Evolutionary conservation across 1,140 invertebrate species (phyloP).

Genomic region (Teleopsis dalmanni): DNA sequence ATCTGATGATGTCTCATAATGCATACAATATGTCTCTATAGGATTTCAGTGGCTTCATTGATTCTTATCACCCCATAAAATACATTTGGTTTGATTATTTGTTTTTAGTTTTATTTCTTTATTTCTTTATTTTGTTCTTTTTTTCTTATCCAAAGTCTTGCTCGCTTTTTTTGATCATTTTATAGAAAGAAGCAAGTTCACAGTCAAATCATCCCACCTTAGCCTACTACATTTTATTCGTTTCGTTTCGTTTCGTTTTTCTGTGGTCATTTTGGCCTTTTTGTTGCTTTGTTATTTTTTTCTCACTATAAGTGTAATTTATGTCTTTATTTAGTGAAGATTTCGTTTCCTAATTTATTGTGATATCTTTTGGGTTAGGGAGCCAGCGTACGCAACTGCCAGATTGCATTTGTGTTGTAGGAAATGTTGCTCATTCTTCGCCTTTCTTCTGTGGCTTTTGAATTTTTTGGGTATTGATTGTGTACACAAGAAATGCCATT

Average conservation of each 20-base stretch:
- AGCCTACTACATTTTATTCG: neutral
- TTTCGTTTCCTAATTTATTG: constrained; percentile 46
- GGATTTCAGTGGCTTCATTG: constrained; percentile 45
- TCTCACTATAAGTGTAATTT: constrained; percentile 40
- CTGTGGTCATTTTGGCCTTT: neutral
- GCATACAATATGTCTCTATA: constrained; percentile 45
- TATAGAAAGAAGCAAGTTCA: too few species aligned
- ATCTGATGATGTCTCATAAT: constrained; percentile 27
- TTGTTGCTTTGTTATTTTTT: constrained; percentile 9
- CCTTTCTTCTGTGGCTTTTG: constrained; percentile 5
- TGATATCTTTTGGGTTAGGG: constrained; percentile 31
- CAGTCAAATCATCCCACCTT: too few species aligned
- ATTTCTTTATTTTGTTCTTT: neutral
- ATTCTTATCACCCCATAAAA: constrained; percentile 45
- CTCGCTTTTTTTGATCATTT: constrained; percentile 33
- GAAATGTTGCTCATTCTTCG: constrained; percentile 6
- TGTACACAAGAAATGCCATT: constrained; percentile 41
- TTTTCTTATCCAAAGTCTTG: constrained; percentile 19
- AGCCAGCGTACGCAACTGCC: neutral
- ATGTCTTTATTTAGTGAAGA: constrained; percentile 46
- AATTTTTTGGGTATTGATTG: neutral
- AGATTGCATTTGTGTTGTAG: neutral
- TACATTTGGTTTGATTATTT: constrained; percentile 45
- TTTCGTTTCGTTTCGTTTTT: neutral
- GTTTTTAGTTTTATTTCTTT: constrained; percentile 5